These are phyloP conservation scores for Hecatera dysodea DNA, from an alignment of 2,888 invertebrate genomes.

Conservation along the genomic window DNA sequence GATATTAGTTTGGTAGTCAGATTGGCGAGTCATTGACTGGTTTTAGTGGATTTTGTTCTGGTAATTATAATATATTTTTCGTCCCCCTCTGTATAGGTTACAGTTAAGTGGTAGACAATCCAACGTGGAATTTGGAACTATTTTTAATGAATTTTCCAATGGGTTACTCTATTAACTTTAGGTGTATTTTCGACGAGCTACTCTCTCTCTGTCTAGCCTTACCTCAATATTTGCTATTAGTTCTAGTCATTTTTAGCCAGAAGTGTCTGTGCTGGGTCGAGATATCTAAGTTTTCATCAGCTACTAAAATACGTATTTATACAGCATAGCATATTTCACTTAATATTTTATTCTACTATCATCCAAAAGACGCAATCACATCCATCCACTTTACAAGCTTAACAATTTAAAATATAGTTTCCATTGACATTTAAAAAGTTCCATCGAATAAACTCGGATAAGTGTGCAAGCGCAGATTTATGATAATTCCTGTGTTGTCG, in stretches of 20 bases:
- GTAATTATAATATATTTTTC: background rate
- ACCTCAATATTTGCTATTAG: background rate
- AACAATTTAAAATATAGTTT: slow-evolving; percentile 46
- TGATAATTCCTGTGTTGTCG: slow-evolving; percentile 51
- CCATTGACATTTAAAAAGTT: slow-evolving; percentile 50
- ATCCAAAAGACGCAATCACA: slow-evolving; percentile 13
- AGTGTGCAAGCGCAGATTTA: slow-evolving; percentile 44
- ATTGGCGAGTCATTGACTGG: background rate
- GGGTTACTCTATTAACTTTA: no score
- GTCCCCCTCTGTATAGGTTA: background rate
- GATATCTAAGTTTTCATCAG: background rate
- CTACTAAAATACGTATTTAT: background rate
- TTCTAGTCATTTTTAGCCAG: background rate
- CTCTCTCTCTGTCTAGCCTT: background rate
- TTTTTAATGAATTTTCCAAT: background rate
- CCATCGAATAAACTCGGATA: slow-evolving; percentile 50
- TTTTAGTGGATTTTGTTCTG: background rate
- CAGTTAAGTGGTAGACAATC: no score
- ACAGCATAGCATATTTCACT: background rate
- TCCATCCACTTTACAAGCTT: slow-evolving; percentile 6
- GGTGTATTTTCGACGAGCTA: background rate
- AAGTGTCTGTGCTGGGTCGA: background rate
- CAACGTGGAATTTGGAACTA: no score
- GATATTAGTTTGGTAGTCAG: background rate
- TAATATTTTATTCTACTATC: background rate